Conservation (phyloP, 2,113 vertebrate species). For the Thryonomys swinderianus region DNA sequence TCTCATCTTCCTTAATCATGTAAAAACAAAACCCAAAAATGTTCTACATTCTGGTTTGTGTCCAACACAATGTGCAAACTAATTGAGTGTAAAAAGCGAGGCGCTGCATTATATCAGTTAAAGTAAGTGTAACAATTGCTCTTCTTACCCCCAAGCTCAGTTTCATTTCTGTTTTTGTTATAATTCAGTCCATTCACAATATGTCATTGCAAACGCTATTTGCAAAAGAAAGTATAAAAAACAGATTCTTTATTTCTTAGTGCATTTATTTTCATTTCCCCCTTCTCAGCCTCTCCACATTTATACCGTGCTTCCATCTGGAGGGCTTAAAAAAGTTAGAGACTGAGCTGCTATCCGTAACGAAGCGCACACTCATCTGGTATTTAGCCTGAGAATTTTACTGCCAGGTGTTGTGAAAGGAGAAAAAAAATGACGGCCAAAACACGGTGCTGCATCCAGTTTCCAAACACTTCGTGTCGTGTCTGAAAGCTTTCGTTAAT, state of each 20-base stretch:
- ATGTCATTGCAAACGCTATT: constrained; percentile 80
- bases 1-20: constrained; percentile 75
- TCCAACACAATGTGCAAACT: constrained; percentile 87
- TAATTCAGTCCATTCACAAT: constrained; percentile 83
- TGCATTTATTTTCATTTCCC: constrained; percentile 80
- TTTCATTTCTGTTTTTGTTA: constrained; percentile 84
- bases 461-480: constrained; percentile 19
- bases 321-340: constrained; percentile 77
- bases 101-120: constrained; percentile 90
- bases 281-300: constrained; percentile 71
- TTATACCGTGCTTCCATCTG: constrained; percentile 80
- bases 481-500: neutral
- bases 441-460: neutral
- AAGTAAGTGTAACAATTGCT: constrained; percentile 89
- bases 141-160: constrained; percentile 88
- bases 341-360: constrained; percentile 63
- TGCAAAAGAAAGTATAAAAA: constrained; percentile 80
- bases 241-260: constrained; percentile 82
- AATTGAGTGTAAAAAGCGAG: constrained; percentile 91
- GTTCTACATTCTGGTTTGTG: constrained; percentile 69
- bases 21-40: constrained; percentile 72
- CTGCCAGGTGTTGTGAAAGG: constrained; percentile 65
- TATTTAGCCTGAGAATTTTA: constrained; percentile 57
- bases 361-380: constrained; percentile 52
- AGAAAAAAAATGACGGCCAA: neutral